Conservation (phyloP, 2,797 vertebrate species). For the Rhodeus uyekii region DNA sequence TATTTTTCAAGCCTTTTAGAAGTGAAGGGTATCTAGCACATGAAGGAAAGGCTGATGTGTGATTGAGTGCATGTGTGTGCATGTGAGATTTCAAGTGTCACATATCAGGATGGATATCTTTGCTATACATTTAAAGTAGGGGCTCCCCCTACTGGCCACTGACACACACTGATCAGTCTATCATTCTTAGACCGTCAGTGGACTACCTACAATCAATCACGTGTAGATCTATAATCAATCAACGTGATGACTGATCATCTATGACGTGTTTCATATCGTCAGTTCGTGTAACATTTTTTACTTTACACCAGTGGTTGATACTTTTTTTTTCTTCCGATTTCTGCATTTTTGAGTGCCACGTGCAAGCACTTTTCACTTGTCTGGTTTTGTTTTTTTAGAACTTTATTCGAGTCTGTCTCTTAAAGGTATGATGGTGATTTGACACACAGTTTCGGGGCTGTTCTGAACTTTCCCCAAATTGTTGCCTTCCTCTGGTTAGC, state of each 20-base stretch:
- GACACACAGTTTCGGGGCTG: slow-evolving; percentile 36
- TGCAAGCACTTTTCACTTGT: slow-evolving; percentile 66
- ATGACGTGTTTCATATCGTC: slow-evolving; percentile 29
- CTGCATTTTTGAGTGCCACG: slow-evolving; percentile 61
- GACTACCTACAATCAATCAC: slow-evolving; percentile 25
- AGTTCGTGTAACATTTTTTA: slow-evolving; percentile 41
- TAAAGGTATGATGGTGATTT: slow-evolving; percentile 29
- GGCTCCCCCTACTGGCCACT: slow-evolving; percentile 41
- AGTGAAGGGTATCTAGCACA: slow-evolving; percentile 60
- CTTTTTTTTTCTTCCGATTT: slow-evolving; percentile 1
- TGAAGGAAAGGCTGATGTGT: slow-evolving; percentile 38
- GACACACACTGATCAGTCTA: slow-evolving; percentile 20
- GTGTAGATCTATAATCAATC: slow-evolving; percentile 17
- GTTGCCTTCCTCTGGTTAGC: slow-evolving; percentile 45
- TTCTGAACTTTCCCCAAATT: slow-evolving; percentile 11
- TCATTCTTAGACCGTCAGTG: slow-evolving; percentile 29
- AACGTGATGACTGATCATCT: slow-evolving; percentile 7
- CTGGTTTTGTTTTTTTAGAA: slow-evolving; percentile 6
- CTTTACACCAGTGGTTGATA: background rate
- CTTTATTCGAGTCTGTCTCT: background rate
- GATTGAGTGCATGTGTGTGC: slow-evolving; percentile 40
- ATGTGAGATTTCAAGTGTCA: slow-evolving; percentile 34
- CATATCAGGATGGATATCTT: slow-evolving; percentile 46
- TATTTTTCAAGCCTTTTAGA: slow-evolving; percentile 46
- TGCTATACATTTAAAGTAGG: slow-evolving; percentile 14